These are phyloP conservation scores for Suillia variegata DNA, from an alignment of 2,888 invertebrate genomes.

Conservation along the genomic window DNA sequence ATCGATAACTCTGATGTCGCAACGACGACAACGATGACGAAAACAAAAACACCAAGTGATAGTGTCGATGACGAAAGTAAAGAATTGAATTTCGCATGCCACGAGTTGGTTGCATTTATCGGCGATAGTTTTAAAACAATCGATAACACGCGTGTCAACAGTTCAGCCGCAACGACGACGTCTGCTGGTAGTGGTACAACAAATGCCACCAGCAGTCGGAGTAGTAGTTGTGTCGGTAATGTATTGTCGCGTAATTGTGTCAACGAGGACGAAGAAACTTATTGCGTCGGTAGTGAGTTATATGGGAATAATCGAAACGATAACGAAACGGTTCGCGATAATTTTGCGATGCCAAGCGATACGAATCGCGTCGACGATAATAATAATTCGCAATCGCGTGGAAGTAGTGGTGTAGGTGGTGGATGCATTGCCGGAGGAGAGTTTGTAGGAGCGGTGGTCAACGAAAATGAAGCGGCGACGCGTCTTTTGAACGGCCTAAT, in stretches of 20 bases:
- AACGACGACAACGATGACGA: no score
- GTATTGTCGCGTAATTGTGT: no score
- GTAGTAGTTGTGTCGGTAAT: no score
- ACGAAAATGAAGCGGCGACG: not conserved
- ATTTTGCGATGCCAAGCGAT: not conserved
- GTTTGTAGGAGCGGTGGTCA: no score
- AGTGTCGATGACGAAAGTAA: constrained; percentile 3
- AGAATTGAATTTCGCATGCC: constrained; percentile 41
- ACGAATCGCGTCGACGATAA: not conserved
- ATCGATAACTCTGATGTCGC: not conserved
- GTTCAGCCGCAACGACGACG: no score
- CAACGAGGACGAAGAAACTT: constrained; percentile 33
- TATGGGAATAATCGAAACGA: no score
- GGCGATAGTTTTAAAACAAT: constrained; percentile 50
- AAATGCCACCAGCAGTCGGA: no score
- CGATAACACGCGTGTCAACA: constrained; percentile 34
- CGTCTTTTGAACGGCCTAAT: constrained; percentile 13
- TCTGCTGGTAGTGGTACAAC: no score
- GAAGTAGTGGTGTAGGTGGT: no score
- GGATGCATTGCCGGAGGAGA: no score
- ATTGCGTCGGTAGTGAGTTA: constrained; percentile 30
- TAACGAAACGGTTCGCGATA: not conserved
- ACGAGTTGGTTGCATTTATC: constrained; percentile 50
- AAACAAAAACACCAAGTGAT: no score
- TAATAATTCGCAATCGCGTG: not conserved